A percentile compares a stretch with the other conserved stretches of the same genome.
Conservation (phyloP, 2,113 vertebrate genomes). For the Bagarius yarrelli region DNA sequence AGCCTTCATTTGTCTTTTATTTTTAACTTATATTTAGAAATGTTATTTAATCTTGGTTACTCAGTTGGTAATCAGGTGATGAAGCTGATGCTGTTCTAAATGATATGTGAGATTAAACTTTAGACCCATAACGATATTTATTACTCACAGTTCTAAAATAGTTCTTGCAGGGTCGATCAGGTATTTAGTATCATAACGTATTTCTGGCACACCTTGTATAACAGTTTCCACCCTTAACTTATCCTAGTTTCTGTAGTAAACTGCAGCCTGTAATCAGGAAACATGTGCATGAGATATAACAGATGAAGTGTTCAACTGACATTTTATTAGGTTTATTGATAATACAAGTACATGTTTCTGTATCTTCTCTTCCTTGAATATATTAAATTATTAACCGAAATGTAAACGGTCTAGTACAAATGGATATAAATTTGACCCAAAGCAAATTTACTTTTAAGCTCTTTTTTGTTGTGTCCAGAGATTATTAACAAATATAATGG, state of each 20-base stretch:
- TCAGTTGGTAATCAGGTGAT: not conserved
- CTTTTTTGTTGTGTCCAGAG: not conserved
- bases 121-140: not conserved
- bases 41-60: not conserved
- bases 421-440: not conserved
- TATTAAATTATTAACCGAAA: not conserved
- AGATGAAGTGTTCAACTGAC: not conserved
- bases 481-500: not conserved
- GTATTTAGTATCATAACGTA: not conserved
- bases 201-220: slow-evolving; percentile 6
- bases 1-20: too few relatives aligned
- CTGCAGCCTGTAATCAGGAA: not conserved
- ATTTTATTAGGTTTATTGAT: not conserved
- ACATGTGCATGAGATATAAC: not conserved
- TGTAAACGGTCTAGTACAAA: not conserved
- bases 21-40: not conserved
- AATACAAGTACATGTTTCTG: not conserved
- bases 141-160: not conserved
- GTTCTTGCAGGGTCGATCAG: not conserved
- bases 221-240: not conserved
- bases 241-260: not conserved
- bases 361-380: not conserved
- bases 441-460: not conserved
- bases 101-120: not conserved
- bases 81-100: too few relatives aligned